Evolutionary conservation across 2,888 invertebrate species (phyloP).

Genomic region (Terebella lapidaria): DNA sequence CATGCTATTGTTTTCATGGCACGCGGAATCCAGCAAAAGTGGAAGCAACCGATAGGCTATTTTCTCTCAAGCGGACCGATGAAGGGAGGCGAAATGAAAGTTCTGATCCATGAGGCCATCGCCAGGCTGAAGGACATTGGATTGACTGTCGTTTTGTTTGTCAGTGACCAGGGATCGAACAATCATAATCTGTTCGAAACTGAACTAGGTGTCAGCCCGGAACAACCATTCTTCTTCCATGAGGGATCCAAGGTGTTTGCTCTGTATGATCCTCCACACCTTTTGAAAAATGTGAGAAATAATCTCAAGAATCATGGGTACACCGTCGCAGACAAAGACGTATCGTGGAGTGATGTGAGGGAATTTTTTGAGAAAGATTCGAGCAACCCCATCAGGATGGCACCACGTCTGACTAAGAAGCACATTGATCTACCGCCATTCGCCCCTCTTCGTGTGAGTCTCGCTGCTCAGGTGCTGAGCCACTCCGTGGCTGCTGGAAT

Average conservation of each 20-base stretch:
- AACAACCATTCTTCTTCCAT: conserved; percentile 4
- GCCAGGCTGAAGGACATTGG: neutral
- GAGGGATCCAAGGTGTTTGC: neutral
- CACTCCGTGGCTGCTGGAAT: conserved; percentile 6
- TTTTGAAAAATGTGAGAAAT: conserved; percentile 10
- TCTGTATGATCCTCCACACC: conserved; percentile 13
- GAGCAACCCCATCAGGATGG: neutral
- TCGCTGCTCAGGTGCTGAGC: conserved; percentile 11
- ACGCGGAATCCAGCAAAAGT: neutral
- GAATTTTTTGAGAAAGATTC: conserved; percentile 10
- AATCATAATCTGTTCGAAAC: conserved; percentile 5
- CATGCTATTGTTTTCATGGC: conserved; percentile 10
- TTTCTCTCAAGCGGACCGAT: conserved; percentile 5
- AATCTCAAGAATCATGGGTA: conserved; percentile 9
- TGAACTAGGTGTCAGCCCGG: conserved; percentile 1
- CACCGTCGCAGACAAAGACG: neutral
- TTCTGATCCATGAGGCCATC: neutral
- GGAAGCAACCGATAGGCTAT: conserved; percentile 9
- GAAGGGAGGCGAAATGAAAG: neutral
- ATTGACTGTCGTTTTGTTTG: neutral
- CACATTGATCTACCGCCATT: conserved; percentile 1
- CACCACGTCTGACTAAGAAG: neutral
- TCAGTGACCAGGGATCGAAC: conserved; percentile 17
- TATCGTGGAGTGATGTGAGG: conserved; percentile 4
- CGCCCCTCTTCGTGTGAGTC: neutral